phyloP scores from a whole-genome alignment of 2,113 vertebrate species.

The Chionomys nivalis region DNA sequence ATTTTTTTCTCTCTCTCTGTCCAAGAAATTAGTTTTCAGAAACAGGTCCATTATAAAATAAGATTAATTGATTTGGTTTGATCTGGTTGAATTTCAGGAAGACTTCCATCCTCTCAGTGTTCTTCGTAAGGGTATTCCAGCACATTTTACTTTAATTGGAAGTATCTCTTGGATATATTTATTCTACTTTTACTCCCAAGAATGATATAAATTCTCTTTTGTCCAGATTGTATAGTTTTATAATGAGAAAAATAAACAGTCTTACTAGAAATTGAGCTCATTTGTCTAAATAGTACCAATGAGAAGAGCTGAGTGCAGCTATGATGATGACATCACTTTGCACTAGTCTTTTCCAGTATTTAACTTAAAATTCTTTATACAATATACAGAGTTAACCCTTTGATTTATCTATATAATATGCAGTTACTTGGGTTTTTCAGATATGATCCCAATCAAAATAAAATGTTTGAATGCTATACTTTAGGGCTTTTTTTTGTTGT shows the following conservation, averaged over 20 bases:
- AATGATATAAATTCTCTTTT: constrained; percentile 17
- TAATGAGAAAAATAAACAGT: neutral
- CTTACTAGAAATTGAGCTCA: neutral
- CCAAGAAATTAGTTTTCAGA: neutral
- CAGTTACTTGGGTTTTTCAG: constrained; percentile 20
- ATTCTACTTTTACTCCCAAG: neutral
- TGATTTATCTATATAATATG: neutral
- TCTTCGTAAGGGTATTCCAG: neutral
- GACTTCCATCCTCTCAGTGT: neutral
- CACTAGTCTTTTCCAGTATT: neutral
- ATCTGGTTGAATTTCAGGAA: neutral
- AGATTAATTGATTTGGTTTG: neutral
- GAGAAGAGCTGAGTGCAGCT: neutral
- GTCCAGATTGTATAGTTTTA: neutral
- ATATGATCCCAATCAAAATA: neutral
- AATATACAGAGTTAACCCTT: neutral
- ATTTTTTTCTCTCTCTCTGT: neutral
- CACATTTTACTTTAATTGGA: constrained; percentile 27
- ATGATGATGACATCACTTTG: neutral
- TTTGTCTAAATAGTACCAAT: neutral
- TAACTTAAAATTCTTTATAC: neutral
- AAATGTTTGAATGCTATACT: constrained; percentile 30
- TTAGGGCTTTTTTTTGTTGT: neutral
- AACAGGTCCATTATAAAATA: constrained; percentile 6
- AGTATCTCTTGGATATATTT: neutral